Percentiles rank a stretch among this genome's conserved stretches.
Evolutionary conservation across 2,888 invertebrate genomes (phyloP).

Genomic region (Netelia melanura): DNA sequence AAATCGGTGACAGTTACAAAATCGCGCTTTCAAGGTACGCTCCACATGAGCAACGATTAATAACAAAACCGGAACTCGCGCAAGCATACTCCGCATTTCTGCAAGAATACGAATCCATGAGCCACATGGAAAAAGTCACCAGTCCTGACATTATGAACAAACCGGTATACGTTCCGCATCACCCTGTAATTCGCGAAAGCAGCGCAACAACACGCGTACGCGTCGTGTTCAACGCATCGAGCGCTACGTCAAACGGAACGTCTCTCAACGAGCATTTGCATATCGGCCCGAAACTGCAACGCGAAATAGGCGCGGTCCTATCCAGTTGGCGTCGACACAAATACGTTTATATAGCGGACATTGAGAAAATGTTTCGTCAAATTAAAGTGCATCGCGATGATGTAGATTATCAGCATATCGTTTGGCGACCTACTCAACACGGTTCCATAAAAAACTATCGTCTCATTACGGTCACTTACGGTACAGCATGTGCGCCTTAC

Average conservation of each 20-base stretch:
- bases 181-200: slow-evolving; percentile 46
- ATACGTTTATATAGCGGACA: slow-evolving; percentile 62
- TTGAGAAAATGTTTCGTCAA: slow-evolving; percentile 66
- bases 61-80: slow-evolving; percentile 24
- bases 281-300: slow-evolving; percentile 51
- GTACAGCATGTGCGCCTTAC: slow-evolving; percentile 69
- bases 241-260: slow-evolving; percentile 19
- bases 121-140: slow-evolving; percentile 62
- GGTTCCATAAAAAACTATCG: slow-evolving; percentile 35
- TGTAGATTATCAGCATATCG: slow-evolving; percentile 59
- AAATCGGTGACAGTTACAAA: slow-evolving; percentile 68
- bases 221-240: slow-evolving; percentile 35
- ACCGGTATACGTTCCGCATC: slow-evolving; percentile 38
- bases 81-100: slow-evolving; percentile 64
- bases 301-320: slow-evolving; percentile 31
- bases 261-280: slow-evolving; percentile 53
- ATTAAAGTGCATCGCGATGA: slow-evolving; percentile 56
- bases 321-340: slow-evolving; percentile 55
- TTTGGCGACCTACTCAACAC: slow-evolving; percentile 51
- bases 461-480: slow-evolving; percentile 63
- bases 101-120: slow-evolving; percentile 59
- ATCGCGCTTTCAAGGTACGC: slow-evolving; percentile 71
- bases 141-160: not conserved
- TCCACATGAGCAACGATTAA: slow-evolving; percentile 69
- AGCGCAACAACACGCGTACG: slow-evolving; percentile 56